A percentile compares a stretch with the other conserved stretches of the same genome.
Evolutionary conservation across 1,140 invertebrate species (phyloP).

Genomic region (Physella acuta): DNA sequence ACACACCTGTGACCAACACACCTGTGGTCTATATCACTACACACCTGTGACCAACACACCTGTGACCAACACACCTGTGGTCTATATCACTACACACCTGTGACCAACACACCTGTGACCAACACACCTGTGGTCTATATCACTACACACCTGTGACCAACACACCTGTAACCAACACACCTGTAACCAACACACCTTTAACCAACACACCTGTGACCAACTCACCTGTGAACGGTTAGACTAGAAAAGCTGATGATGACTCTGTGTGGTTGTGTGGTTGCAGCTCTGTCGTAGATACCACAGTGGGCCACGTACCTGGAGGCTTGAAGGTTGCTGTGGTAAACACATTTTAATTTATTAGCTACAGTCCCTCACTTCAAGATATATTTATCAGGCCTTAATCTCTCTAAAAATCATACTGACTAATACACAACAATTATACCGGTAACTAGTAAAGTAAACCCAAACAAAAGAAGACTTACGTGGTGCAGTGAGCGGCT

Average conservation of each 20-base stretch:
- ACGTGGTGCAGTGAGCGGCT: slow-evolving; percentile 24
- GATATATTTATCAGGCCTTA: too few relatives aligned
- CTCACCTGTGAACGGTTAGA: neutral
- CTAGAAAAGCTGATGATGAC: neutral
- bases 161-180: neutral
- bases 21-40: too few relatives aligned
- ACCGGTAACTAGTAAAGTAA: too few relatives aligned
- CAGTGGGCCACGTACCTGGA: slow-evolving; percentile 7
- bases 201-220: neutral
- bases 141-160: neutral
- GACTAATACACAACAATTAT: too few relatives aligned
- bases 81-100: neutral
- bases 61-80: neutral
- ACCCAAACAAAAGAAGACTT: too few relatives aligned
- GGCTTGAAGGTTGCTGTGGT: neutral
- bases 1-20: too few relatives aligned
- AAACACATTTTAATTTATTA: too few relatives aligned
- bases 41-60: too few relatives aligned
- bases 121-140: neutral
- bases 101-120: neutral
- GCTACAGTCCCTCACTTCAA: too few relatives aligned
- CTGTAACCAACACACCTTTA: neutral
- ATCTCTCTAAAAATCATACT: too few relatives aligned
- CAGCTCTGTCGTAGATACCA: slow-evolving; percentile 15
- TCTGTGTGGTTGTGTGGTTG: neutral